Base-by-base conservation (phyloP, 2,888 invertebrate genomes). In the Cantharis rustica region DNA sequence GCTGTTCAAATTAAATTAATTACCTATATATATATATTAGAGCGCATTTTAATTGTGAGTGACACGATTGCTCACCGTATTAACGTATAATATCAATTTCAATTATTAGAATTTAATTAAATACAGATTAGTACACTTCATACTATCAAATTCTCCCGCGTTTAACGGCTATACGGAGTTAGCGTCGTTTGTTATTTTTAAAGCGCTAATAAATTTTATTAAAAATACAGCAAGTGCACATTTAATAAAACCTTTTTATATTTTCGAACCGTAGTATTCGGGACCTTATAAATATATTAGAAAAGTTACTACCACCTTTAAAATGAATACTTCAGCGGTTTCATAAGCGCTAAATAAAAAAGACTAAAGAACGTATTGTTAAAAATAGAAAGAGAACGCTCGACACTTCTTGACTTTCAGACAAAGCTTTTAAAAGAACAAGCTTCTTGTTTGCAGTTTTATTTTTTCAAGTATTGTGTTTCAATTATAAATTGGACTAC, bases 391-490 rank as follows among this genome's bases (percentile, higher is more conserved):
- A 71, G 47, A 77, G 77, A 61, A 61, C 64, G 73, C 71, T 72
- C 61, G 74, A 73, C 71, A 69, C 71, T 71, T 61, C 74, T 77
- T 61, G 77, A 77, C 74, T 63, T 66, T 13, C 76, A 71, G 74
- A 77, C 74, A 75, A 76, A 72, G 76, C 76, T 77, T 77, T 77
- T 72, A 77, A 74, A 77, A 77, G 69, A 63, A 72, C 61, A 72
- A 47, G 77, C 61, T 73, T 62, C 77, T 71, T 74, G 77, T 77
- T 77, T 76, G 64, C 71, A 31, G 70, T 66, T 75, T 64, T 47
- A 70, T 71, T 64, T 23, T 75, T 75, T 71, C 31, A 74, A 74
- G 74, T 70, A 26, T 71, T 15, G 17, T 26, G 61, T 71, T 73
- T 68, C 76, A 70, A 62, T 63, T 62, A 66, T 73, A 31, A 73